phyloP scores from a whole-genome alignment of 92 coral and sea anemone species.

The Plumapathes pennacea region DNA sequence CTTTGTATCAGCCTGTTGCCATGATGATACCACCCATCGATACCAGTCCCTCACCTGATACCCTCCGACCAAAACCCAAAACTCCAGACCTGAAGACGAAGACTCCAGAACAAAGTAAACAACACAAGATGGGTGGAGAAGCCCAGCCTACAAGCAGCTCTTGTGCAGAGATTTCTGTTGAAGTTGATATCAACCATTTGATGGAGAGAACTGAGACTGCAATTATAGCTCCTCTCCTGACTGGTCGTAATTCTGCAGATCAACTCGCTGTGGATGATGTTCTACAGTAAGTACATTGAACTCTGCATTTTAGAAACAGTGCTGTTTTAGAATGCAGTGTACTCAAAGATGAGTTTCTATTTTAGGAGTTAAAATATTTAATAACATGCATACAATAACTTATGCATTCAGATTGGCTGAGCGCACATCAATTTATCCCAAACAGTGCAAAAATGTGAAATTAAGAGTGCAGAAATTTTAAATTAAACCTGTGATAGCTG shows the following conservation, averaged over 20 bases:
- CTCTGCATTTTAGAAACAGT: no score
- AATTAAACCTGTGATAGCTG: no score
- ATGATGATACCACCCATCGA: conserved; percentile 52
- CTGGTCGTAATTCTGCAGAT: conserved; percentile 51
- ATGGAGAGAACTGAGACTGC: conserved; percentile 39
- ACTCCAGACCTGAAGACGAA: conserved; percentile 67
- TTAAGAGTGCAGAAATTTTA: no score
- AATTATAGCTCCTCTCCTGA: conserved; percentile 37
- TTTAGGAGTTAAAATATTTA: no score
- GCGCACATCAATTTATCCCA: no score
- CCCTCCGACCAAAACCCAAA: conserved; percentile 15
- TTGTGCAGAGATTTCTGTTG: conserved; percentile 13
- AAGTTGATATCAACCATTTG: conserved; percentile 38
- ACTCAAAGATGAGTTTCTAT: no score
- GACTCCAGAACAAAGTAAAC: conserved; percentile 71
- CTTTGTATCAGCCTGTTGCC: conserved; percentile 41
- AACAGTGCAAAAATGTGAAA: no score
- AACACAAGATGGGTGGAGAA: conserved; percentile 26
- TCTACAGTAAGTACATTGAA: conserved; percentile 54
- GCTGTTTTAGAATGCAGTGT: no score
- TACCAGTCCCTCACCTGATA: conserved; percentile 23
- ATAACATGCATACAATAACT: no score
- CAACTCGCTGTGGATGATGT: conserved; percentile 53
- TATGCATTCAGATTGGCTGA: no score
- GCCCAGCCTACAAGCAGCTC: conserved; percentile 15